Percentiles rank a stretch among this genome's conserved stretches.
Conservation (phyloP, 2,113 vertebrate genomes). For the Ginglymostoma cirratum region DNA sequence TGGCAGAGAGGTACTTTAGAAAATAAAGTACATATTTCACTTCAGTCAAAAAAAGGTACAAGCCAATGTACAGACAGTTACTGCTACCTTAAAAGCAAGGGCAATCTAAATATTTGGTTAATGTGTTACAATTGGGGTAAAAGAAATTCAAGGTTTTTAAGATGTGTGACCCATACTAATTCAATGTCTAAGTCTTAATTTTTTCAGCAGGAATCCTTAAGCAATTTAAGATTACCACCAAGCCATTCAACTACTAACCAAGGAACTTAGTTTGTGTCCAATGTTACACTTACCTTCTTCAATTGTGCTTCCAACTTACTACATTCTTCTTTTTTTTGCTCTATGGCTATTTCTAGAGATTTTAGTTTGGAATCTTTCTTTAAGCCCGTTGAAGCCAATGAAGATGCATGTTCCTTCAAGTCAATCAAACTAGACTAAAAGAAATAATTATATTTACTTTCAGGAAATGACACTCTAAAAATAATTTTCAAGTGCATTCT, state of each 20-base stretch:
- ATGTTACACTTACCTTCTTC: conserved; percentile 65
- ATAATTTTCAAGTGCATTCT: background rate
- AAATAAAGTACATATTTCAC: background rate
- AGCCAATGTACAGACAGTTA: background rate
- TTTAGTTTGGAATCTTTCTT: conserved; percentile 98
- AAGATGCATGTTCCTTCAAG: conserved; percentile 93
- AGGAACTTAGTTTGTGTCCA: background rate
- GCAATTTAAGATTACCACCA: background rate
- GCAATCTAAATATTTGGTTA: background rate
- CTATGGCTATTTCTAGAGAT: conserved; percentile 94
- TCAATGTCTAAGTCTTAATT: background rate
- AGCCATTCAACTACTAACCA: background rate
- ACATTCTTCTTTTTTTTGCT: conserved; percentile 99
- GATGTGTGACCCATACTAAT: background rate
- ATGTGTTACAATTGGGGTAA: background rate
- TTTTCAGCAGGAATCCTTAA: background rate
- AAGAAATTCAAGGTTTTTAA: background rate
- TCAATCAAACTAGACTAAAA: conserved; percentile 93
- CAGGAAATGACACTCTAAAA: background rate
- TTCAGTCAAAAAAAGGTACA: background rate
- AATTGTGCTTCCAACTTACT: conserved; percentile 97
- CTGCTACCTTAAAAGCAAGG: background rate
- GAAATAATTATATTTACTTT: conserved; percentile 43
- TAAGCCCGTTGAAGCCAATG: conserved; percentile 86
- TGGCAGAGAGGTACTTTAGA: background rate